Evolutionary conservation across 2,113 vertebrate genomes (phyloP), one percentile per base, ranked within the genome.

Genomic region (Nematolebias whitei): DNA sequence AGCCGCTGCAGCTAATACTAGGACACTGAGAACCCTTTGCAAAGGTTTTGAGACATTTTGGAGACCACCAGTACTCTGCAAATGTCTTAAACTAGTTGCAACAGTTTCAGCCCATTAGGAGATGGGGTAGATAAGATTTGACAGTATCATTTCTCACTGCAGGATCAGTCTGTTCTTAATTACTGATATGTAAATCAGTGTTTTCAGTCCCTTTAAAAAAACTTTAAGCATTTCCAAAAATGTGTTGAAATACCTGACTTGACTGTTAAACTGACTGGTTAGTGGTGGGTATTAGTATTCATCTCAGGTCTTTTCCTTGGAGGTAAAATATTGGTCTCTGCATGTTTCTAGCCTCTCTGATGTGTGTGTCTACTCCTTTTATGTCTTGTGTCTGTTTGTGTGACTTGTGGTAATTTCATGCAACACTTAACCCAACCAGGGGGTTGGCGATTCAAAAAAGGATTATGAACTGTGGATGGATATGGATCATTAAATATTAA

Each of bases 351-450:
- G 50, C 7, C n/a, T 39, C 16, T 43, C 10, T n/a, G 16, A 15
- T 26, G 9, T 26, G 20, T 6, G 22, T 1, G 12, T 14, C 5
- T 15, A 8, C 5, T n/a, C 2, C 13, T 15, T 20, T 39, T n/a
- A 12, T 20, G 26, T 41, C 35, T 73, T 23, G 38, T 5, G 47
- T 19, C 29, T 10, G 23, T 26, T 43, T 59, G 14, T 63, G 13
- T 43, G 62, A 44, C 50, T 54, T 62, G 81, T 56, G 14, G 32
- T 52, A 49, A 64, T 82, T 82, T 68, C 53, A 74, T 58, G 58
- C 61, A 65, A 60, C 62, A 61, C 71, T 69, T 68, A 68, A 45
- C 60, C 50, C 58, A 49, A 57, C 3, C 0, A 48, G 35, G 18
- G n/a, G 23, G 0, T 57, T n/a, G 20, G 7, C 52, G 23, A 55